Conservation (phyloP, 2,113 vertebrate genomes). For the Neotoma lepida region DNA sequence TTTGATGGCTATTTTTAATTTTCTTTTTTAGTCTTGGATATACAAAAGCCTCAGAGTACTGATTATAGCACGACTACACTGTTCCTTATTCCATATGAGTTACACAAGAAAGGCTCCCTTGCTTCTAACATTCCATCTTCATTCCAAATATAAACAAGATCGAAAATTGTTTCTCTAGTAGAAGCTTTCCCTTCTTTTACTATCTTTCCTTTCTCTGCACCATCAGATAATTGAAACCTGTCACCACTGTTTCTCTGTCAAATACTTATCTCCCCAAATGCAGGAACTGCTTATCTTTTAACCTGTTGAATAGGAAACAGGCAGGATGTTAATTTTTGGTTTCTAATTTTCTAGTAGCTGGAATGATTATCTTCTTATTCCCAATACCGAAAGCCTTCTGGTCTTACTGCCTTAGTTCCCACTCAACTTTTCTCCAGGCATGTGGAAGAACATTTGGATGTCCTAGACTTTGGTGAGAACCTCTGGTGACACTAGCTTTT, state of each 20-base stretch:
- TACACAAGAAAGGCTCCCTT: background rate
- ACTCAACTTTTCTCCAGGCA: background rate
- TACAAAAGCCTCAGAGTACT: background rate
- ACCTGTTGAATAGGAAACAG: background rate
- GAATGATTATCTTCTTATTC: background rate
- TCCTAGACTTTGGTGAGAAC: background rate
- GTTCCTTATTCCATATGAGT: constrained; percentile 18
- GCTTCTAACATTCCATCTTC: constrained; percentile 27
- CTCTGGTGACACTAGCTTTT: constrained; percentile 50
- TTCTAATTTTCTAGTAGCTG: background rate
- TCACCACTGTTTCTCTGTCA: constrained; percentile 10
- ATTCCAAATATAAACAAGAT: constrained; percentile 30
- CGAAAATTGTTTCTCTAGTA: constrained; percentile 28
- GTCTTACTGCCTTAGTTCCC: background rate
- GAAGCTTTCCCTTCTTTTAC: background rate
- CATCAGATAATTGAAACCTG: background rate
- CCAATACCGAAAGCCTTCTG: background rate
- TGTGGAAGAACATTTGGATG: background rate
- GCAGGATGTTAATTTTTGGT: background rate
- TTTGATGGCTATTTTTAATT: background rate
- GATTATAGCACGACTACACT: background rate
- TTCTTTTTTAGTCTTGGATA: constrained; percentile 24
- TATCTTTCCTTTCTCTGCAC: background rate
- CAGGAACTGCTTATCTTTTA: background rate
- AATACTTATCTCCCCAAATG: background rate